A percentile compares a stretch with the other conserved stretches of the same genome.
Evolutionary conservation across 2,888 invertebrate species (phyloP).

Genomic region (Hirtodrosophila cameraria): DNA sequence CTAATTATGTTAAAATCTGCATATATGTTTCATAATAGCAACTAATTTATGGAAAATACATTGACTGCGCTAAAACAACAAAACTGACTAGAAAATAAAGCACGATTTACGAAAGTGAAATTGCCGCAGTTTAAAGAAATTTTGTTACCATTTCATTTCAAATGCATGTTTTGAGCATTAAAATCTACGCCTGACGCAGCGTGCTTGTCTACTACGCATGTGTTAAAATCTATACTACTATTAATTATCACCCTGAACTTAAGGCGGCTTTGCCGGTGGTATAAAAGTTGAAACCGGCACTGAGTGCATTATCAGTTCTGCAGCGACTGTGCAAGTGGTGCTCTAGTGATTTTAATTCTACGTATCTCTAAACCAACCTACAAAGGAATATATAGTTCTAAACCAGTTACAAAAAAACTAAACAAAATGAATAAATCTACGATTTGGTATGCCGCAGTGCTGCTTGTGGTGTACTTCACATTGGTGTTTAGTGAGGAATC

Average conservation of each 20-base stretch:
- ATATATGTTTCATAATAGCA: constrained; percentile 53
- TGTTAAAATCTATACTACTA: constrained; percentile 60
- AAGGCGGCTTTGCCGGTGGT: constrained; percentile 28
- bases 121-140: constrained; percentile 71
- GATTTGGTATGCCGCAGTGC: constrained; percentile 67
- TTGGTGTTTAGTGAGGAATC: constrained; percentile 72
- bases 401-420: not conserved
- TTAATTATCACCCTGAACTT: constrained; percentile 76
- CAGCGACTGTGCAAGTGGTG: constrained; percentile 53
- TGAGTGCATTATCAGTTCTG: constrained; percentile 71
- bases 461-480: constrained; percentile 73
- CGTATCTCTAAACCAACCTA: not conserved
- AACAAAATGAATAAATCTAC: constrained; percentile 71
- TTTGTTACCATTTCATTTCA: constrained; percentile 63
- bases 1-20: constrained; percentile 45
- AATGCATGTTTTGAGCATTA: constrained; percentile 71
- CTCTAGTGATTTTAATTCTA: constrained; percentile 28
- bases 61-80: constrained; percentile 41
- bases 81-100: constrained; percentile 53
- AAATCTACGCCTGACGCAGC: constrained; percentile 26
- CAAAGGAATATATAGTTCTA: constrained; percentile 43
- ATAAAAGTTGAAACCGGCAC: constrained; percentile 50
- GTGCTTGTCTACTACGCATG: constrained; percentile 57
- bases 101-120: constrained; percentile 77
- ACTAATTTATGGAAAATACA: constrained; percentile 29